A percentile compares a stretch with the other conserved stretches of the same genome.
These are phyloP conservation scores for Coccyzus lansbergi DNA, from an alignment of 2,797 vertebrate species.

Conservation along the genomic window DNA sequence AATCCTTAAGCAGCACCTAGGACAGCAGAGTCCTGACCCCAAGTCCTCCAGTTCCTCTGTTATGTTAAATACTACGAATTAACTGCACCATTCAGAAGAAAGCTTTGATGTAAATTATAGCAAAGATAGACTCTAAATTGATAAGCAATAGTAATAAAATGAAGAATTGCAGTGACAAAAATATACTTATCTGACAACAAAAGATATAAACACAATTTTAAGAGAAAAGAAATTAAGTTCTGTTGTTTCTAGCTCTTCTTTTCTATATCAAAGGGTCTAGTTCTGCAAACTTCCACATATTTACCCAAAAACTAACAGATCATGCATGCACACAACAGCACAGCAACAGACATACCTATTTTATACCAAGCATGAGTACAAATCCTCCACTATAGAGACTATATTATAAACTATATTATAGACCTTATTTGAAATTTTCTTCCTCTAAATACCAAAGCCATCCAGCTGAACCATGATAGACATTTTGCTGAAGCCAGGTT, in stretches of 20 bases:
- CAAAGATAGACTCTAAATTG: background rate
- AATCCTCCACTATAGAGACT: background rate
- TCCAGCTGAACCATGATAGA: background rate
- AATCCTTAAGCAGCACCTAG: background rate
- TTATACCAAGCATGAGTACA: background rate
- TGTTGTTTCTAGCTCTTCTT: background rate
- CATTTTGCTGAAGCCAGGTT: background rate
- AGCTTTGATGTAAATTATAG: background rate
- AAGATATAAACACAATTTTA: background rate
- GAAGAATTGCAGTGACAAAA: background rate
- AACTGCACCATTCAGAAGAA: background rate
- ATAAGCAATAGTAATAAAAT: background rate
- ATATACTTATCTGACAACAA: background rate
- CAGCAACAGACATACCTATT: background rate
- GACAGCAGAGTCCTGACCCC: background rate
- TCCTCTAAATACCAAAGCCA: background rate
- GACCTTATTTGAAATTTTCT: background rate
- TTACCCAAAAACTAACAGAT: background rate
- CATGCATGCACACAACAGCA: background rate
- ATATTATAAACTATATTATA: background rate
- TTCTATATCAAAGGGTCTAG: background rate
- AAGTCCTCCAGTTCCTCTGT: background rate
- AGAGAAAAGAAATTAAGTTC: background rate
- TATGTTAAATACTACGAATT: background rate
- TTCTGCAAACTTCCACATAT: background rate